Conservation (phyloP, 1,140 invertebrate genomes). For the Trichomalopsis sarcophagae region DNA sequence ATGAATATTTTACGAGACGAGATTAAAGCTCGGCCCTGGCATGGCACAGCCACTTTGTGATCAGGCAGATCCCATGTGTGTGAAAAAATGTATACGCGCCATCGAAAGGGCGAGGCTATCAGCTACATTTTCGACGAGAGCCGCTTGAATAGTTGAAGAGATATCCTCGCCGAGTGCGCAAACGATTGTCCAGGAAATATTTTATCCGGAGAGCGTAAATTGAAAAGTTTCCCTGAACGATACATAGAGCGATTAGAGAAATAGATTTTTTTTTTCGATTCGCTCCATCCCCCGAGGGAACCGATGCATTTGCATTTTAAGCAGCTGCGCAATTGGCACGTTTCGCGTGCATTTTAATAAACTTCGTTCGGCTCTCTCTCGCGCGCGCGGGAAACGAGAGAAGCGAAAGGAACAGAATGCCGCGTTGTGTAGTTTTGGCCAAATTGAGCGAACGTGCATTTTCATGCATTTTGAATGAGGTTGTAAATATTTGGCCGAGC, state of each 20-base stretch:
- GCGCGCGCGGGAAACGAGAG: neutral
- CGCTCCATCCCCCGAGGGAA: no score
- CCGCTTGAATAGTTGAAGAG: neutral
- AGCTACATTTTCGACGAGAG: neutral
- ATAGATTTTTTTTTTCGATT: no score
- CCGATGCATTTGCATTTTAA: slow-evolving; percentile 31
- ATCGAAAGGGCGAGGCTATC: neutral
- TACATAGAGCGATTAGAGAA: neutral
- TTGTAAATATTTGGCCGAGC: slow-evolving; percentile 29
- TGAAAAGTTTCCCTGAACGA: no score
- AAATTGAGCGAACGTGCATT: slow-evolving; percentile 19
- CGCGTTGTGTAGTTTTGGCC: neutral
- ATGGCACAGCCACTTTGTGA: neutral
- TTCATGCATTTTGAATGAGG: slow-evolving; percentile 41
- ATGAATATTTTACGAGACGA: slow-evolving; percentile 34
- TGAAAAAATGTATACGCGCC: neutral
- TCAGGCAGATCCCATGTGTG: no score
- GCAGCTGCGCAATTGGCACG: neutral
- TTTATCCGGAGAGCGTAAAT: no score
- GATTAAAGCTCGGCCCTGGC: slow-evolving; percentile 8
- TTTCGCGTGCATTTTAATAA: slow-evolving; percentile 22
- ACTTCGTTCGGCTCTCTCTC: neutral
- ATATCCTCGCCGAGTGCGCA: no score
- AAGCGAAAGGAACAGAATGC: neutral
- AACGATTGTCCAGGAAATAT: neutral